phyloP scores from a whole-genome alignment of 2,888 invertebrate species.

The Hypomecis atomaria region DNA sequence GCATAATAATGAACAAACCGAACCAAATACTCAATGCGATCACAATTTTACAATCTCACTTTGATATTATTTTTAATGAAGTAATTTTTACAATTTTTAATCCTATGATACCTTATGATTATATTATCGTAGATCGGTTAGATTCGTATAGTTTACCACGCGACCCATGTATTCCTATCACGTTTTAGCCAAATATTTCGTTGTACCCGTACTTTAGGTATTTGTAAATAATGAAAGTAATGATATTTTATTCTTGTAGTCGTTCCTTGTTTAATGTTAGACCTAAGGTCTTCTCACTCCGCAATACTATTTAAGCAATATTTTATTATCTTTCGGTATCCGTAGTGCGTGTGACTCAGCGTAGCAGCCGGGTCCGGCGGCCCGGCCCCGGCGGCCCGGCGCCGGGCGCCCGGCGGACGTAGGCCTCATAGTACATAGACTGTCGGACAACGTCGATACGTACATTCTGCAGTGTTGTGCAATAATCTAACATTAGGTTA shows the following conservation, averaged over 20 bases:
- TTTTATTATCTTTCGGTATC: slow-evolving; percentile 68
- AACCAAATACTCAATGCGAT: slow-evolving; percentile 75
- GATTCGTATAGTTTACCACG: slow-evolving; percentile 62
- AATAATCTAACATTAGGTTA: slow-evolving; percentile 74
- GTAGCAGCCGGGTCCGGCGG: slow-evolving; percentile 2
- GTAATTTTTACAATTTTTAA: slow-evolving; percentile 41
- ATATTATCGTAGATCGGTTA: slow-evolving; percentile 61
- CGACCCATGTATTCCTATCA: slow-evolving; percentile 74
- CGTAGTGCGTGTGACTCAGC: slow-evolving; percentile 33
- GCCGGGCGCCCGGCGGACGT: too few species aligned
- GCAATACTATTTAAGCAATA: slow-evolving; percentile 82
- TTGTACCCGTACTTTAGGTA: slow-evolving; percentile 74
- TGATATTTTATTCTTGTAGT: slow-evolving; percentile 76
- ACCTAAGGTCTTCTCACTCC: slow-evolving; percentile 80
- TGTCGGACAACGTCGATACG: slow-evolving; percentile 71
- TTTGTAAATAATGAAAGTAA: slow-evolving; percentile 74
- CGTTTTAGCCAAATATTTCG: slow-evolving; percentile 83
- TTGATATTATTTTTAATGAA: slow-evolving; percentile 60
- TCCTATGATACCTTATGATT: slow-evolving; percentile 42
- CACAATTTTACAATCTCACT: slow-evolving; percentile 66
- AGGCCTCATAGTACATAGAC: slow-evolving; percentile 15
- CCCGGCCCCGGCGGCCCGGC: too few species aligned
- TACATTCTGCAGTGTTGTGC: slow-evolving; percentile 81
- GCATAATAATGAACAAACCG: slow-evolving; percentile 66
- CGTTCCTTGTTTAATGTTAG: slow-evolving; percentile 75